Conservation (phyloP, 2,113 vertebrate species). For the Oncorhynchus kisutch region DNA sequence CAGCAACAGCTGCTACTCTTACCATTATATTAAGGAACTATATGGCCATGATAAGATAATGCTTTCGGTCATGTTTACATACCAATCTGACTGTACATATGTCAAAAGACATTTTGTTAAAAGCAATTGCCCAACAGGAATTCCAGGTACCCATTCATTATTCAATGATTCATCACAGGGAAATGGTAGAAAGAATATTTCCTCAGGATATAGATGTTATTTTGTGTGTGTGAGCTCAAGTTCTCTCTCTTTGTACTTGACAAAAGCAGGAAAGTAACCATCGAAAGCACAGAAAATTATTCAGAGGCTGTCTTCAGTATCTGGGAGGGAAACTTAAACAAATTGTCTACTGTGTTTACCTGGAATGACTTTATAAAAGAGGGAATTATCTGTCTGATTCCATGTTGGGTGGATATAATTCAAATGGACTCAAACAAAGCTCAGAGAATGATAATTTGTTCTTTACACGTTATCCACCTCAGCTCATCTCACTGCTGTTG, state of each 20-base stretch:
- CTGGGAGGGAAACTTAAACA: no score
- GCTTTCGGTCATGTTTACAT: not conserved
- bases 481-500: no score
- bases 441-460: constrained; percentile 5
- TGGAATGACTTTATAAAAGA: no score
- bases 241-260: no score
- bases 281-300: no score
- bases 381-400: no score
- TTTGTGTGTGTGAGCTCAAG: not conserved
- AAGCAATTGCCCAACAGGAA: not conserved
- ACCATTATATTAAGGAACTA: not conserved
- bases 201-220: not conserved
- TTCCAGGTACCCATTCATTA: not conserved
- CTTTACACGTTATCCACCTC: no score
- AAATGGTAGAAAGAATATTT: not conserved
- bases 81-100: constrained; percentile 3
- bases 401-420: not conserved
- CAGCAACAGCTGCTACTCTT: no score
- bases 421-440: constrained; percentile 22
- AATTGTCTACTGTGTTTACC: no score
- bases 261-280: no score
- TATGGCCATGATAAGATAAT: not conserved
- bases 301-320: no score
- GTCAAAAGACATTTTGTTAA: constrained; percentile 4
- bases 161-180: not conserved